Evolutionary conservation across 2,888 invertebrate genomes (phyloP).

Genomic region (Sycophila texana): DNA sequence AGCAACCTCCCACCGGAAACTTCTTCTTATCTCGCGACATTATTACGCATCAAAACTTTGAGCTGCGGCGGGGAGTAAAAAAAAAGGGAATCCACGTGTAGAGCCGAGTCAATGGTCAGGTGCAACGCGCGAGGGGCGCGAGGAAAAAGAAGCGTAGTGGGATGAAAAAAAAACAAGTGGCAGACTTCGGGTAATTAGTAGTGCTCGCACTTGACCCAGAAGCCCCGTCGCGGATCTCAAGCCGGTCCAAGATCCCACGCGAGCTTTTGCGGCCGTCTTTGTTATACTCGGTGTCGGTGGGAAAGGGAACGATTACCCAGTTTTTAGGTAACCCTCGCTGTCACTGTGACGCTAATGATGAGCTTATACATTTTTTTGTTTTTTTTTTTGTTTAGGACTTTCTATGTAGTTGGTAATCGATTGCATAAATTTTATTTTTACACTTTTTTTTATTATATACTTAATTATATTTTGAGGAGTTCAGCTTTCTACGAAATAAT

Average conservation of each 20-base stretch:
- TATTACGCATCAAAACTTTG: neutral
- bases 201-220: slow-evolving; percentile 67
- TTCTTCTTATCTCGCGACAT: neutral
- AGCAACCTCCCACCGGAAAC: neutral
- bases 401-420: too few relatives aligned
- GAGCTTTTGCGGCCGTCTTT: neutral
- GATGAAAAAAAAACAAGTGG: slow-evolving; percentile 52
- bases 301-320: slow-evolving; percentile 28
- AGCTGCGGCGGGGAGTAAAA: neutral
- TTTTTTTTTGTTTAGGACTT: too few relatives aligned
- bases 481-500: too few relatives aligned
- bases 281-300: too few relatives aligned
- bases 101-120: neutral
- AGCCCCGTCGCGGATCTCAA: slow-evolving; percentile 25
- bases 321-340: slow-evolving; percentile 8
- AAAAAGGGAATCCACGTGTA: neutral
- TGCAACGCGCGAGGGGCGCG: neutral
- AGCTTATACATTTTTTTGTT: too few relatives aligned
- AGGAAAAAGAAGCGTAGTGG: neutral
- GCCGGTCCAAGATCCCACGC: neutral
- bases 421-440: too few relatives aligned
- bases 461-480: too few relatives aligned
- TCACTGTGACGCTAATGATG: too few relatives aligned
- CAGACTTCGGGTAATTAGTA: slow-evolving; percentile 64
- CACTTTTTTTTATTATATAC: too few relatives aligned